Evolutionary conservation across 2,888 invertebrate genomes (phyloP), one percentile per base, ranked within the genome.

Genomic region (Sarcophaga variegata): DNA sequence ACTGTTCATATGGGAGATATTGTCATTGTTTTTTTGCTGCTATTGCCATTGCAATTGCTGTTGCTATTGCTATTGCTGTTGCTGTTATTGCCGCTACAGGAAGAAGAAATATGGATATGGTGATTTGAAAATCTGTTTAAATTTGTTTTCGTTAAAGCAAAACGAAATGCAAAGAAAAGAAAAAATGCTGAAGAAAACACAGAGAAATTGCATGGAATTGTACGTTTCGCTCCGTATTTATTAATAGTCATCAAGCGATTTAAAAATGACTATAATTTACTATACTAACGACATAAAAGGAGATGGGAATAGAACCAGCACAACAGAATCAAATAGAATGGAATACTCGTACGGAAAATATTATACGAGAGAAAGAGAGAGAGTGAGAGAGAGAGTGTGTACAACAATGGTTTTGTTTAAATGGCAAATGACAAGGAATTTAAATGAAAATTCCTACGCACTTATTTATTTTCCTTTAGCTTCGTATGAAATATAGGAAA

Each of bases 71-170:
- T 71, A n/a, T 25, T 22, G 3, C 20, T 62, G 62, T 37, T 62
- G 11, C 0, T 62, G 62, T 5, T 20, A 12, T 45, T 66, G 37
- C 17, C 3, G 12, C 27, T 45, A 20, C 20, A 20, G 22, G 10
- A 66, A 69, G 20, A 83, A 85, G 80, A 85, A 76, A 71, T 85
- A 85, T 85, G 84, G 77, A 81, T 79, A 83, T 87, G 87, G 71
- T 81, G 84, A 87, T 87, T 81, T 87, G 81, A 82, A 84, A 87
- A 87, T 84, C 87, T 79, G 81, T 84, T 87, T 84, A 87, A 87
- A 87, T 87, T 87, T 87, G 84, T 87, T 87, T 49, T 78, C 17
- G 54, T 66, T 54, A 71, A 11, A 62, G 45, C 49, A 67, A 76
- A 59, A 14, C 2, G 59, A 59, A 59, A 59, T 59, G 60, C 47